A percentile compares a stretch with the other conserved stretches of the same genome.
phyloP scores from a whole-genome alignment of 92 coral and sea anemone genomes.

The Zoanthus solanderi region DNA sequence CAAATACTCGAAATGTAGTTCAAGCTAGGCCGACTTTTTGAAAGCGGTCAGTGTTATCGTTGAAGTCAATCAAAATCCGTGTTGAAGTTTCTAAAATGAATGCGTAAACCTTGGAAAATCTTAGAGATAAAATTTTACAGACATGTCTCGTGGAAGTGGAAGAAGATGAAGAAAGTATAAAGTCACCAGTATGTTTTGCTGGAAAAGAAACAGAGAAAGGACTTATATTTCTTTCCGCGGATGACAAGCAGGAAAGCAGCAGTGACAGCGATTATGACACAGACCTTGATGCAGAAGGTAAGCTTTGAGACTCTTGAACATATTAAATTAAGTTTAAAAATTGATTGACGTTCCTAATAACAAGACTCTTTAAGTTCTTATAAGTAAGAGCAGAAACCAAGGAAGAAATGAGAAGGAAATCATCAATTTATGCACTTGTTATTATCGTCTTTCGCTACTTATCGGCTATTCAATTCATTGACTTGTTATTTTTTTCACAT shows the following conservation, averaged over 20 bases:
- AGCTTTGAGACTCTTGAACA: background rate
- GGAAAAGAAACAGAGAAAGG: conserved; percentile 53
- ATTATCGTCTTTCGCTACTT: too few relatives aligned
- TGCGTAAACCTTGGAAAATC: background rate
- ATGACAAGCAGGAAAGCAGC: conserved; percentile 53
- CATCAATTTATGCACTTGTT: too few relatives aligned
- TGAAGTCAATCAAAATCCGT: background rate
- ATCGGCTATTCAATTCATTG: too few relatives aligned
- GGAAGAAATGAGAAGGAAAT: background rate
- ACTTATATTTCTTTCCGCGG: conserved; percentile 38
- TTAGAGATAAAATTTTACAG: conserved; percentile 47
- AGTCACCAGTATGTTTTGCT: conserved; percentile 36
- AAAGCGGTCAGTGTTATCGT: background rate
- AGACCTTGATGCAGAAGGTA: conserved; percentile 92
- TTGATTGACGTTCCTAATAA: background rate
- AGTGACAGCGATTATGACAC: conserved; percentile 85
- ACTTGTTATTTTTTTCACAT: too few relatives aligned
- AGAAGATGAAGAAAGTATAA: conserved; percentile 42
- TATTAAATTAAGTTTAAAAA: background rate
- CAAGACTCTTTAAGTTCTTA: background rate
- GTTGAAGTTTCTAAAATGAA: background rate
- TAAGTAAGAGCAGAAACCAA: background rate
- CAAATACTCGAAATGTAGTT: background rate
- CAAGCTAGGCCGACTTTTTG: background rate
- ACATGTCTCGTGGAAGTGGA: conserved; percentile 56